These are phyloP conservation scores for Synanthedon vespiformis DNA, from an alignment of 2,888 invertebrate species.

Conservation along the genomic window DNA sequence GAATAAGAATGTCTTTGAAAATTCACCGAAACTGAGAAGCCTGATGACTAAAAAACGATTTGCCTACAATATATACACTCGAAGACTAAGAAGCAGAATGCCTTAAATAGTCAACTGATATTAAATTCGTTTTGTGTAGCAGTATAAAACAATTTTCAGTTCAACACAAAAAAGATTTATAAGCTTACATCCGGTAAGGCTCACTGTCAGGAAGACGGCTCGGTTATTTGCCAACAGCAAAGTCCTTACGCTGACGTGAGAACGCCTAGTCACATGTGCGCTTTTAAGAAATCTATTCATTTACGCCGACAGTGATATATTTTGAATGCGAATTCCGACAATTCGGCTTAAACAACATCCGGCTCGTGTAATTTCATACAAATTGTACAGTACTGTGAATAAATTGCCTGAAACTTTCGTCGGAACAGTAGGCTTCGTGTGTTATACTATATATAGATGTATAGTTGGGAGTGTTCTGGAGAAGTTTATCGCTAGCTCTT, in stretches of 20 bases:
- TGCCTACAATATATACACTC: too few relatives aligned
- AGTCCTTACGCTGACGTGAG: not conserved
- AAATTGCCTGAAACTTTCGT: not conserved
- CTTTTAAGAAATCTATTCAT: not conserved
- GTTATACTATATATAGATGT: too few relatives aligned
- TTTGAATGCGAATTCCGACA: not conserved
- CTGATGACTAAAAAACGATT: too few relatives aligned
- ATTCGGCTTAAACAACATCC: not conserved
- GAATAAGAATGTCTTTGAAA: too few relatives aligned
- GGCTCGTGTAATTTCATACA: not conserved
- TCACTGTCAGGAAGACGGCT: not conserved
- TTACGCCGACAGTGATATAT: not conserved
- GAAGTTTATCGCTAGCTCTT: not conserved
- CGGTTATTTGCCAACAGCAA: not conserved
- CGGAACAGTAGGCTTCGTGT: not conserved
- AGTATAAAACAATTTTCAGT: too few relatives aligned
- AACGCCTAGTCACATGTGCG: not conserved
- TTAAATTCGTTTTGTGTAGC: too few relatives aligned
- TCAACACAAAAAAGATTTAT: not conserved
- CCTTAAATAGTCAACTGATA: too few relatives aligned
- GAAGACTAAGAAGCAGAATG: too few relatives aligned
- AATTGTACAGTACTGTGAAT: not conserved
- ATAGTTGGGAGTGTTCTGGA: not conserved
- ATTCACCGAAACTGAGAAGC: too few relatives aligned
- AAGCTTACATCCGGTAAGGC: not conserved